phyloP scores from a whole-genome alignment of 2,113 vertebrate species.

The Camelus dromedarius region DNA sequence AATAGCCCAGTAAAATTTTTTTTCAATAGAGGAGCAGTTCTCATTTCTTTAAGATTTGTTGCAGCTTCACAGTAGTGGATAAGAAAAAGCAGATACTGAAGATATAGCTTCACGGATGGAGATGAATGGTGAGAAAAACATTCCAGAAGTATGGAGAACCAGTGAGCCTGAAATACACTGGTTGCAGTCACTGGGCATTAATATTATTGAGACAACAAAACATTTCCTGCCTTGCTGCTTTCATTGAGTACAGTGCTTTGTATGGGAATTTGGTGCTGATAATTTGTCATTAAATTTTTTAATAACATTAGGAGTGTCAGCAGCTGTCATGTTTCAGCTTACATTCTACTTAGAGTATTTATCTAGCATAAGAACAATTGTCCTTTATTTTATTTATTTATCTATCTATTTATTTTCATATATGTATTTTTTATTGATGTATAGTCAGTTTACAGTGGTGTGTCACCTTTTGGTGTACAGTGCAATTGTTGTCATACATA shows the following conservation, averaged over 20 bases:
- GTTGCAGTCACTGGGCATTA: not conserved
- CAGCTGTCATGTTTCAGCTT: not conserved
- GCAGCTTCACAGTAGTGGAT: not conserved
- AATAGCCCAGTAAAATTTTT: not conserved
- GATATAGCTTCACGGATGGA: not conserved
- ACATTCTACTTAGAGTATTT: not conserved
- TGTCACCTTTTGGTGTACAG: too few species aligned
- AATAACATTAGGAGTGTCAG: not conserved
- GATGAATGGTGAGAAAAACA: conserved; percentile 33
- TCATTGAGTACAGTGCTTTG: not conserved
- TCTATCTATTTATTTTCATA: too few species aligned
- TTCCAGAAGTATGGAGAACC: not conserved
- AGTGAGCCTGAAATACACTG: not conserved
- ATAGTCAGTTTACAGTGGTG: too few species aligned
- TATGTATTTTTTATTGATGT: too few species aligned
- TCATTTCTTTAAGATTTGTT: conserved; percentile 4
- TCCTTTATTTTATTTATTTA: too few species aligned
- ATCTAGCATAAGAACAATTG: not conserved
- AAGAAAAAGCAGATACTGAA: conserved; percentile 28
- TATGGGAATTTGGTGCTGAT: conserved; percentile 36
- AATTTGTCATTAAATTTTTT: conserved; percentile 11
- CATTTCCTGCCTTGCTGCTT: not conserved
- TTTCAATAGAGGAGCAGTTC: not conserved
- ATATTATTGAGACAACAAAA: conserved; percentile 2
- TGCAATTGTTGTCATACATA: too few species aligned